phyloP scores from a whole-genome alignment of 2,797 vertebrate species.

The Anableps anableps region DNA sequence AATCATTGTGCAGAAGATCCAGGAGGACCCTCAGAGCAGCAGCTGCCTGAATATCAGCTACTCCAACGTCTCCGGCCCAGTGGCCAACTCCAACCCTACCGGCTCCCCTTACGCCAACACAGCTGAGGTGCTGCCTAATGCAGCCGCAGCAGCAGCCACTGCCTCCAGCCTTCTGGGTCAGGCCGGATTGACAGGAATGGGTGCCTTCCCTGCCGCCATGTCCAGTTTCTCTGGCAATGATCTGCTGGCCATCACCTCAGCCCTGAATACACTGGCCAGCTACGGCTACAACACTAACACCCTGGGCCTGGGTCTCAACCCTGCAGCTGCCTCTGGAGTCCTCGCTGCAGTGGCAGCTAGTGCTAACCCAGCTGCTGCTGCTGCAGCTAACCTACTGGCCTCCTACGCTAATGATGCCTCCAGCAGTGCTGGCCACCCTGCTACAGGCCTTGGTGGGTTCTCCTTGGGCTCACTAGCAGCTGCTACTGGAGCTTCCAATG shows the following conservation, averaged over 20 bases:
- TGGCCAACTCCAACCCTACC: slow-evolving; percentile 96
- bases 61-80: slow-evolving; percentile 93
- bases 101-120: slow-evolving; percentile 95
- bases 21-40: slow-evolving; percentile 95
- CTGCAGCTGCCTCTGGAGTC: slow-evolving; percentile 89
- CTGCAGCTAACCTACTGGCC: slow-evolving; percentile 91
- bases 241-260: slow-evolving; percentile 94
- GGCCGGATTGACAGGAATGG: slow-evolving; percentile 88
- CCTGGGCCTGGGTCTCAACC: slow-evolving; percentile 92
- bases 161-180: slow-evolving; percentile 91
- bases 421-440: slow-evolving; percentile 83
- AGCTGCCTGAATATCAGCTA: slow-evolving; percentile 97
- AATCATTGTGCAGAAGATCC: slow-evolving; percentile 96
- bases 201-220: slow-evolving; percentile 89
- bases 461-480: slow-evolving; percentile 89
- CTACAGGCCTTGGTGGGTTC: slow-evolving; percentile 85
- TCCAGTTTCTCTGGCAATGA: slow-evolving; percentile 93
- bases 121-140: slow-evolving; percentile 88
- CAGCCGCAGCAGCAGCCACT: slow-evolving; percentile 87
- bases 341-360: slow-evolving; percentile 91
- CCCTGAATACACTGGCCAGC: slow-evolving; percentile 94
- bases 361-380: slow-evolving; percentile 91
- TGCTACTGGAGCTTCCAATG: slow-evolving; percentile 90
- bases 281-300: slow-evolving; percentile 97
- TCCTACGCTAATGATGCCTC: slow-evolving; percentile 91